phyloP scores from a whole-genome alignment of 2,888 invertebrate species.

The Allophyes oxyacanthae region DNA sequence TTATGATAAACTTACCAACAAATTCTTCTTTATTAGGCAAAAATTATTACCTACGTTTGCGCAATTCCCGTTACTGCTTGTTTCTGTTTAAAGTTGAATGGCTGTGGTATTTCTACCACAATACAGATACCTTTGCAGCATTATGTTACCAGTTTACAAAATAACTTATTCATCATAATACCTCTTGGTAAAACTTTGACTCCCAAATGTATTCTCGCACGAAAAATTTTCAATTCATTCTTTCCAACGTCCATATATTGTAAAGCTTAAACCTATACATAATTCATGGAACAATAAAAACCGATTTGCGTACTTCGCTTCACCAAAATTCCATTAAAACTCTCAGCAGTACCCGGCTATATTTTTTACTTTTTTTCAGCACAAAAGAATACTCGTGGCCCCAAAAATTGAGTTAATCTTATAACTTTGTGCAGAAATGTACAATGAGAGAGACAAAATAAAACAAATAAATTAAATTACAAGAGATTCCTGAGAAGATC shows the following conservation, averaged over 20 bases:
- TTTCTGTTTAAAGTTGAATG: background rate
- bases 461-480: slow-evolving; percentile 70
- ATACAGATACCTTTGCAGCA: background rate
- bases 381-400: slow-evolving; percentile 70
- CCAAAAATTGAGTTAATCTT: slow-evolving; percentile 78
- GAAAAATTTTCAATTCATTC: slow-evolving; percentile 46
- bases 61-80: no score
- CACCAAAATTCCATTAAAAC: slow-evolving; percentile 72
- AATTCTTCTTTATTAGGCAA: no score
- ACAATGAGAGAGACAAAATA: slow-evolving; percentile 67
- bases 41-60: no score
- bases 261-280: slow-evolving; percentile 58
- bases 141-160: slow-evolving; percentile 17
- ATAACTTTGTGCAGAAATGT: slow-evolving; percentile 69
- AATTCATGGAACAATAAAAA: slow-evolving; percentile 63
- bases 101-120: background rate
- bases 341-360: slow-evolving; percentile 59
- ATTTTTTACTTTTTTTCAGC: slow-evolving; percentile 61
- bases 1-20: slow-evolving; percentile 1
- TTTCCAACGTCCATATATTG: slow-evolving; percentile 46
- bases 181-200: slow-evolving; percentile 34
- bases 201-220: slow-evolving; percentile 35
- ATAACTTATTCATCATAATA: slow-evolving; percentile 49
- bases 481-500: slow-evolving; percentile 57
- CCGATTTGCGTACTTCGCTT: slow-evolving; percentile 60